Percentiles rank a stretch among this genome's conserved stretches.
phyloP scores from a whole-genome alignment of 2,888 invertebrate genomes.

The Cataglyphis albicans region DNA sequence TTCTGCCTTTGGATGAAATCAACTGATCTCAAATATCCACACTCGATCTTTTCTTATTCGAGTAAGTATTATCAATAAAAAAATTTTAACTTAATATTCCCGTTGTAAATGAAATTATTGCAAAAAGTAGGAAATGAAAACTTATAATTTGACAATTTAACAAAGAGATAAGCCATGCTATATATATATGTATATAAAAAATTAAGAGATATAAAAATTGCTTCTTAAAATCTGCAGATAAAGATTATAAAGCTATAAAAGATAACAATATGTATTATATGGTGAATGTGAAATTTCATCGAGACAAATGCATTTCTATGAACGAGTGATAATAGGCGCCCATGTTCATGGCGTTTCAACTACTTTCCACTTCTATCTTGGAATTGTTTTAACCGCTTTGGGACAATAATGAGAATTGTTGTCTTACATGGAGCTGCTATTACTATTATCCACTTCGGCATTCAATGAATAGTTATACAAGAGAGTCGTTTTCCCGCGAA shows the following conservation, averaged over 20 bases:
- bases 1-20: constrained; percentile 88
- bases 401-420: constrained; percentile 4
- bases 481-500: constrained; percentile 12
- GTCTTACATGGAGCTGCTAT: constrained; percentile 28
- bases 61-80: constrained; percentile 84
- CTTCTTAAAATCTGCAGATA: not conserved
- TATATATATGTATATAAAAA: not conserved
- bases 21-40: constrained; percentile 86
- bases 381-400: constrained; percentile 11
- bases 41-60: constrained; percentile 88
- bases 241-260: not conserved
- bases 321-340: not conserved
- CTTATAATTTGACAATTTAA: not conserved
- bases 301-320: not conserved
- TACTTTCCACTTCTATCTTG: not conserved
- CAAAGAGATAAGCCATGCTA: not conserved
- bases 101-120: not conserved
- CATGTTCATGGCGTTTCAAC: not conserved
- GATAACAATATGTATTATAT: not conserved
- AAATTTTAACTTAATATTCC: not conserved
- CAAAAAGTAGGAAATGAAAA: not conserved
- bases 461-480: constrained; percentile 30
- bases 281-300: not conserved
- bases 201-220: not conserved
- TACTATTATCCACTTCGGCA: constrained; percentile 29